Evolutionary conservation across 2,888 invertebrate species (phyloP).

Genomic region (Microdon myrmicae): DNA sequence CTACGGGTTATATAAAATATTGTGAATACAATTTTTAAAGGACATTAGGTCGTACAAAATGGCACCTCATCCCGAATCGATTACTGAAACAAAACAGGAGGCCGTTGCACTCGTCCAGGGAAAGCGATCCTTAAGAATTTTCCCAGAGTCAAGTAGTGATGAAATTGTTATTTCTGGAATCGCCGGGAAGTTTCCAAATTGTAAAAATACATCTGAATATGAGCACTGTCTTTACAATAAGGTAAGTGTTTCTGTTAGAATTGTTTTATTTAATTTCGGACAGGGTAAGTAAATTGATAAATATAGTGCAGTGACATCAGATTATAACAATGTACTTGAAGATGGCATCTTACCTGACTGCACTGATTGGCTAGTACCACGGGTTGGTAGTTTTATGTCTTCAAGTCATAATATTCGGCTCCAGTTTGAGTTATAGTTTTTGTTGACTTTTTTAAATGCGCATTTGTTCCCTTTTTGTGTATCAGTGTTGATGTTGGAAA

Average conservation of each 20-base stretch:
- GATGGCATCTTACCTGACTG: too few species aligned
- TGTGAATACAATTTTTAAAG: too few species aligned
- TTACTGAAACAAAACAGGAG: slow-evolving; percentile 11
- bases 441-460: too few species aligned
- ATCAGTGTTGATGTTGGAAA: too few species aligned
- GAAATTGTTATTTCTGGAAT: slow-evolving; percentile 72
- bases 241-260: slow-evolving; percentile 58
- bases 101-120: slow-evolving; percentile 47
- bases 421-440: too few species aligned
- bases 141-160: slow-evolving; percentile 66
- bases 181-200: slow-evolving; percentile 74
- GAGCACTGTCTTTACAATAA: slow-evolving; percentile 72
- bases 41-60: slow-evolving; percentile 27
- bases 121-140: slow-evolving; percentile 60
- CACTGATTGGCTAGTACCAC: too few species aligned
- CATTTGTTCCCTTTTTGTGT: too few species aligned
- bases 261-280: background rate
- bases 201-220: slow-evolving; percentile 73
- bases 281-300: too few species aligned
- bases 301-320: too few species aligned
- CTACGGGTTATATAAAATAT: background rate
- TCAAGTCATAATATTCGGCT: too few species aligned
- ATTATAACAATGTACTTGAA: too few species aligned
- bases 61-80: slow-evolving; percentile 32
- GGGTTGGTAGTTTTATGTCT: too few species aligned